Evolutionary conservation across 2,113 vertebrate species (phyloP).

Genomic region (Corydoras maculifer): DNA sequence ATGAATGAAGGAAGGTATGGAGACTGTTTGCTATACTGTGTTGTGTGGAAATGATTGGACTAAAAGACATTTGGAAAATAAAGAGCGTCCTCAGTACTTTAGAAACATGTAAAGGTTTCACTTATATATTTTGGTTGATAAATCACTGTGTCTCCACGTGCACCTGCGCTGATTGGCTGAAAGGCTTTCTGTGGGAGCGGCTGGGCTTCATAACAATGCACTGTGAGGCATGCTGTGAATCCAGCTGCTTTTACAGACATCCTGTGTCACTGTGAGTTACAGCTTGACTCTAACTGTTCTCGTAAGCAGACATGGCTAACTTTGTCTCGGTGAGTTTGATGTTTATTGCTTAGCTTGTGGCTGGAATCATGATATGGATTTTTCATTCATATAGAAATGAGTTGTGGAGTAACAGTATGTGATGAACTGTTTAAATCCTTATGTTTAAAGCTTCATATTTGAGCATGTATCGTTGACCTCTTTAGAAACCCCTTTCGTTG

Average conservation of each 20-base stretch:
- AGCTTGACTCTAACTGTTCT: constrained; percentile 15
- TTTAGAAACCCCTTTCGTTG: too few species aligned
- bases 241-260: constrained; percentile 1
- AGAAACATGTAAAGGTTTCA: too few species aligned
- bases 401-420: neutral
- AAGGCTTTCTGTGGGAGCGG: neutral
- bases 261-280: constrained; percentile 2
- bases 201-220: constrained; percentile 51
- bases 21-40: too few species aligned
- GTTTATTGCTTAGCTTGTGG: neutral
- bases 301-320: constrained; percentile 40
- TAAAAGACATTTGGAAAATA: too few species aligned
- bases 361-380: neutral
- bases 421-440: too few species aligned
- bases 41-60: too few species aligned
- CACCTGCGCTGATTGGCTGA: constrained; percentile 48
- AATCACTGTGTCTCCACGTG: constrained; percentile 42
- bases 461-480: too few species aligned
- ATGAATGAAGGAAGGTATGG: too few species aligned
- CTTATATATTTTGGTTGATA: too few species aligned
- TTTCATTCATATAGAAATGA: neutral
- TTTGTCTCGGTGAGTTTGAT: constrained; percentile 44
- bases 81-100: too few species aligned
- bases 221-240: constrained; percentile 46
- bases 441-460: too few species aligned